Evolutionary conservation across 2,113 vertebrate species (phyloP).

Genomic region (Misgurnus anguillicaudatus): DNA sequence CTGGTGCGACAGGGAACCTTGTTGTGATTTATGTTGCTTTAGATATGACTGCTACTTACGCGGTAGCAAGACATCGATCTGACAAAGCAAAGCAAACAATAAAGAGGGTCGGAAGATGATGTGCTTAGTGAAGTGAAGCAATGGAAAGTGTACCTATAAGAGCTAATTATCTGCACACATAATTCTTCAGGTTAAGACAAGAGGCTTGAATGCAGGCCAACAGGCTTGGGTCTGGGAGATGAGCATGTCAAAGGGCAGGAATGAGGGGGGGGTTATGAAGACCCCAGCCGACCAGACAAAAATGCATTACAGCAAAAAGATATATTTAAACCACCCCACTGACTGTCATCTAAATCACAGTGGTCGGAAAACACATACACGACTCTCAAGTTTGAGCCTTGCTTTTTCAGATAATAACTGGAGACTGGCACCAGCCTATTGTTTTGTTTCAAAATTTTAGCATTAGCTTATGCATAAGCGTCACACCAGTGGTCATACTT

Average conservation of each 20-base stretch:
- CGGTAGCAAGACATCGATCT: slow-evolving; percentile 83
- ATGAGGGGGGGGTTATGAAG: slow-evolving; percentile 18
- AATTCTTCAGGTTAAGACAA: slow-evolving; percentile 81
- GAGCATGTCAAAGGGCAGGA: slow-evolving; percentile 53
- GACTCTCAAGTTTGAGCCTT: neutral
- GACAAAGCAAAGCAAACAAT: slow-evolving; percentile 83
- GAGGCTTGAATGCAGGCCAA: slow-evolving; percentile 66
- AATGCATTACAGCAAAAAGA: slow-evolving; percentile 26
- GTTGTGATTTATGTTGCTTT: slow-evolving; percentile 79
- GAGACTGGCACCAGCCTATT: neutral
- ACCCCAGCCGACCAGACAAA: slow-evolving; percentile 19
- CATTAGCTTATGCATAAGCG: neutral
- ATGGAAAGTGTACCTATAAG: slow-evolving; percentile 81
- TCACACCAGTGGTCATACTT: neutral
- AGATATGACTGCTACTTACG: slow-evolving; percentile 80
- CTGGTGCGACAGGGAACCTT: slow-evolving; percentile 76
- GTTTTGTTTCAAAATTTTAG: slow-evolving; percentile 9
- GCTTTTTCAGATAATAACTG: neutral
- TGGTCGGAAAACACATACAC: slow-evolving; percentile 16
- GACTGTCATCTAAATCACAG: slow-evolving; percentile 23
- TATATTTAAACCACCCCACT: neutral
- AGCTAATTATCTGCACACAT: slow-evolving; percentile 81
- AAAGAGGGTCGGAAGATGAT: slow-evolving; percentile 81
- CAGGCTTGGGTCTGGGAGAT: slow-evolving; percentile 63
- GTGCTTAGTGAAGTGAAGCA: slow-evolving; percentile 80